Conservation (phyloP, 2,888 invertebrate species). For the Sialis lutaria region DNA sequence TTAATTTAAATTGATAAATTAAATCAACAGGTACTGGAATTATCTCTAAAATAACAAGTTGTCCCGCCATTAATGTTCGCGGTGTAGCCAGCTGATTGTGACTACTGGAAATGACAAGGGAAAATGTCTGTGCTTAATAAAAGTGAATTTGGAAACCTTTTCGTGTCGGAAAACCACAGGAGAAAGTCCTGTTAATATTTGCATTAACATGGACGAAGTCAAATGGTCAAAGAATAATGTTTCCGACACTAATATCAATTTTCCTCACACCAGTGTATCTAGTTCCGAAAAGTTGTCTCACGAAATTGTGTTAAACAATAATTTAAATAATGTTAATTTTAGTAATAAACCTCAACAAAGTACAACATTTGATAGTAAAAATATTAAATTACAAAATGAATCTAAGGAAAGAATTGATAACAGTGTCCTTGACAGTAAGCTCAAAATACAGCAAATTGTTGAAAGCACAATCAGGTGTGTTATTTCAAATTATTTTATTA, state of each 20-base stretch:
- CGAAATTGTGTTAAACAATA: neutral
- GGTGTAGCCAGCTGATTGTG: slow-evolving; percentile 5
- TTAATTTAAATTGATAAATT: no score
- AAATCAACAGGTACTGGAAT: slow-evolving; percentile 1
- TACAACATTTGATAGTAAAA: neutral
- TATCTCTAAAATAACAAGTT: slow-evolving; percentile 4
- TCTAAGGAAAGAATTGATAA: slow-evolving; percentile 1
- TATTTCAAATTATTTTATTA: neutral
- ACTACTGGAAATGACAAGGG: slow-evolving; percentile 4
- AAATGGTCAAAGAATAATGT: slow-evolving; percentile 6
- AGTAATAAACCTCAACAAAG: neutral
- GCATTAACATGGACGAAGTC: slow-evolving; percentile 4
- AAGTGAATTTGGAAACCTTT: slow-evolving; percentile 1
- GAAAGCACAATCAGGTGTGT: slow-evolving; percentile 44
- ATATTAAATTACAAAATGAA: neutral
- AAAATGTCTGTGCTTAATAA: slow-evolving; percentile 7
- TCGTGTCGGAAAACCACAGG: slow-evolving; percentile 1
- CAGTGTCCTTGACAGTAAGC: slow-evolving; percentile 2
- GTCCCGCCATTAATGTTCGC: slow-evolving; percentile 2
- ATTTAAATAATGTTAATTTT: slow-evolving; percentile 3
- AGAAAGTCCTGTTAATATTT: slow-evolving; percentile 1
- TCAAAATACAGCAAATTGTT: slow-evolving; percentile 37
- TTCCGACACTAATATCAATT: neutral
- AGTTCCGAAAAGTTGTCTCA: neutral
- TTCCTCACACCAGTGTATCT: neutral